phyloP scores from a whole-genome alignment of 2,797 vertebrate species.

The Lepilemur septentrionalis region DNA sequence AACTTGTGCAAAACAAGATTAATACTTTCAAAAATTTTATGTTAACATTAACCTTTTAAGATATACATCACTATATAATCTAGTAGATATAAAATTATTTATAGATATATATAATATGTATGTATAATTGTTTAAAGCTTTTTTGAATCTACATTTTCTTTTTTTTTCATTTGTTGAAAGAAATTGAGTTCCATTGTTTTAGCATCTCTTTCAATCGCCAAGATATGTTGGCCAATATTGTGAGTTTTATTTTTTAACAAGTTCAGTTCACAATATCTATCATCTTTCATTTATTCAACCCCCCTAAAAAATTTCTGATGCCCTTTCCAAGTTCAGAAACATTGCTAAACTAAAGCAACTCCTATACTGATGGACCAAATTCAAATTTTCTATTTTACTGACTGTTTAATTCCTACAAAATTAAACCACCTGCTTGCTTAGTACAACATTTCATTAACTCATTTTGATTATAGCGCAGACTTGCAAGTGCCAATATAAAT shows the following conservation, averaged over 20 bases:
- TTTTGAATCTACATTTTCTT: background rate
- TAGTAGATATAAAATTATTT: background rate
- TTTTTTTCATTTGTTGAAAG: background rate
- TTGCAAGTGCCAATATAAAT: background rate
- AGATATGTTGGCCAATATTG: background rate
- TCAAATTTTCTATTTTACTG: constrained; percentile 6
- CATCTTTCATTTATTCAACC: background rate
- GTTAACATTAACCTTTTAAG: background rate
- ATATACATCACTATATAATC: background rate
- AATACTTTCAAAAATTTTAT: background rate
- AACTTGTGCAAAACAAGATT: background rate
- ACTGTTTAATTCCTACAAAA: constrained; percentile 13
- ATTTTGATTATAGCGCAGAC: background rate
- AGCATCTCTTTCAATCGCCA: background rate
- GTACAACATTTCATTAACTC: constrained; percentile 19
- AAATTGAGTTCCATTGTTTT: background rate
- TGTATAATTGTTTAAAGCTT: background rate
- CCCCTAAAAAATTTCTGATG: background rate
- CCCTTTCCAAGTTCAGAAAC: background rate
- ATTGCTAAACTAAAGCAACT: background rate
- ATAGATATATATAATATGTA: background rate
- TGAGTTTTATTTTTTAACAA: background rate
- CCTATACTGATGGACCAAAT: background rate
- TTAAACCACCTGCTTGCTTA: constrained; percentile 21
- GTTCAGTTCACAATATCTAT: background rate